Base-by-base conservation (phyloP, 2,888 invertebrate genomes). In the Leucophenga maculata region DNA sequence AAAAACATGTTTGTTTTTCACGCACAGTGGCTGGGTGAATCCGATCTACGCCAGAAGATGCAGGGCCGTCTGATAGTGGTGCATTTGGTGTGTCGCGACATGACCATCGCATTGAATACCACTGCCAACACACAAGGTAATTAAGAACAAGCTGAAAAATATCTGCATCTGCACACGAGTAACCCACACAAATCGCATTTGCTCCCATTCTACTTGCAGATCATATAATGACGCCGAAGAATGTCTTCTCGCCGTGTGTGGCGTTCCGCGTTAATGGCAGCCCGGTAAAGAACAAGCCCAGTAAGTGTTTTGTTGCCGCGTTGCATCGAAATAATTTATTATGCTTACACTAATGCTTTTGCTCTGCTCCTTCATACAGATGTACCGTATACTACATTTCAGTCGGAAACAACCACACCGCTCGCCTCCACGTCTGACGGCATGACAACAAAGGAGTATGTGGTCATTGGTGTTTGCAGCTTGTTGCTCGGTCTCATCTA, bases 241-340 rank as follows among this genome's bases (percentile, higher is more conserved):
- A 92, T 67, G 92, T 95, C 26, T 94, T 95, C 87, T 93, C 94
- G 1, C 95, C 95, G 0, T 96, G 96, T 84, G 94, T 96, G 60
- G 94, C 95, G 3, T 96, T 96, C 83, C 91, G 96, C 75, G 93
- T 96, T 8, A 95, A 94, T 77, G 96, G 96, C 67, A 93, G 94
- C 48, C 94, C 95, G 13, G 92, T 91, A 1, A 92, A 91, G 85
- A 90, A 91, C 81, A 86, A 90, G 9, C 91, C 89, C 75, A 93
- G 93, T 93, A 89, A 90, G 91, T 89, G 66, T 20, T n/a, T n/a
- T 13, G 18, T 44, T 26, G 20, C 31, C 14, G n/a, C 22, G 18
- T 16, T 39, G 4, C 18, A 26, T 11, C 26, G 11, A 16, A 6
- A 31, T 48, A 44, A 32, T n/a, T 55, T 65, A n/a, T 52, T 57